Evolutionary conservation across 2,888 invertebrate genomes (phyloP).

Genomic region (Rotaria socialis): DNA sequence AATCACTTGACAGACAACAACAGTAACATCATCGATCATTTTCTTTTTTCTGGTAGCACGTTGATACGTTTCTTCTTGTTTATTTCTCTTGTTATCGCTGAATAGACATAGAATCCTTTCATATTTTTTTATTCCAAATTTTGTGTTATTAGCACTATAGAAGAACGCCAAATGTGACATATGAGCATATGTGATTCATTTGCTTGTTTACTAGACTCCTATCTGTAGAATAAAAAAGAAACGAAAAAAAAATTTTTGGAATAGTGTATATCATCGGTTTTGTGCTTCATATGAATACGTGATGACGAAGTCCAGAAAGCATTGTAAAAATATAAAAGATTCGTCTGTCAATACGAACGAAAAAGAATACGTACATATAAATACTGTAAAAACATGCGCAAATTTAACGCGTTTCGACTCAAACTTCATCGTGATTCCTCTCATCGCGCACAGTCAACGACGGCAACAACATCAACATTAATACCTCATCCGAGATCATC

Average conservation of each 20-base stretch:
- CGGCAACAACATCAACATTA: not conserved
- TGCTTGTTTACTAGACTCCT: not conserved
- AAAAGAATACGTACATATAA: not conserved
- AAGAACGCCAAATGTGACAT: not conserved
- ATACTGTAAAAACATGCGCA: not conserved
- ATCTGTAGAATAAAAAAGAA: not conserved
- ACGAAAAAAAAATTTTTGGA: no score
- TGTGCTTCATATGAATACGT: not conserved
- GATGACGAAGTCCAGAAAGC: not conserved
- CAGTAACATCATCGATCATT: not conserved
- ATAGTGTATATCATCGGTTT: not conserved
- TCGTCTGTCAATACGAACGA: not conserved
- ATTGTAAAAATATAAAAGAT: not conserved
- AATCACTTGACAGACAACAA: not conserved
- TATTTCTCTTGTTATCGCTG: not conserved
- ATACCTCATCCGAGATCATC: not conserved
- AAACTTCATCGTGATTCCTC: not conserved
- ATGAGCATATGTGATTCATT: not conserved
- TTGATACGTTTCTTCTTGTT: no score
- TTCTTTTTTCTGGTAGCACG: not conserved
- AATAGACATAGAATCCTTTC: not conserved
- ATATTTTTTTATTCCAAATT: not conserved
- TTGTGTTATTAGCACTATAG: not conserved
- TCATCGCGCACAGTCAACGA: not conserved
- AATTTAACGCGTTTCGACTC: not conserved